A percentile compares a stretch with the other conserved stretches of the same genome.
Conservation (phyloP, 2,113 vertebrate genomes). For the Megalops atlanticus region DNA sequence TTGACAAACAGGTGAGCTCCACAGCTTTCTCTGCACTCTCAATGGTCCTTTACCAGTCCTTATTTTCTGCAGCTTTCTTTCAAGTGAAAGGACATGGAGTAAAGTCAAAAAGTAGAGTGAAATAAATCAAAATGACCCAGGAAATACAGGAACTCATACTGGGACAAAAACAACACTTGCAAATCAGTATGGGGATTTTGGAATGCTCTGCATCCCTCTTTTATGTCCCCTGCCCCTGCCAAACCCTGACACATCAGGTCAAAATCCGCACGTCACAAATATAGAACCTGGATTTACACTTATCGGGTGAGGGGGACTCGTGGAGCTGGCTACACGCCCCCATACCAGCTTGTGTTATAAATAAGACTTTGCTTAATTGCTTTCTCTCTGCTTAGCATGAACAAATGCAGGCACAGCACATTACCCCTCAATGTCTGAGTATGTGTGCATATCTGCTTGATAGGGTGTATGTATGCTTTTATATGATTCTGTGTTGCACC, state of each 20-base stretch:
- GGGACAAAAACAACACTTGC: neutral
- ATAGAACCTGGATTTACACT: constrained; percentile 50
- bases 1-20: constrained; percentile 31
- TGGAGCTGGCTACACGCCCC: constrained; percentile 41
- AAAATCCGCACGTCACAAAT: constrained; percentile 39
- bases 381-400: constrained; percentile 48
- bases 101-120: neutral
- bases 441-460: neutral
- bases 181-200: neutral
- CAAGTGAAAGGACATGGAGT: neutral
- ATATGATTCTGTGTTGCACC: neutral
- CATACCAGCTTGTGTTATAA: constrained; percentile 51
- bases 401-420: constrained; percentile 51
- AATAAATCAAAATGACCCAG: neutral
- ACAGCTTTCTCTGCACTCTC: constrained; percentile 29
- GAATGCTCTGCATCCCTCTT: neutral
- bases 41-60: constrained; percentile 7
- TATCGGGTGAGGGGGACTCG: neutral
- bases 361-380: constrained; percentile 63
- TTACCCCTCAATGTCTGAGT: constrained; percentile 31
- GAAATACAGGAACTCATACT: neutral
- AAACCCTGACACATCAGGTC: constrained; percentile 33
- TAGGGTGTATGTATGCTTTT: neutral
- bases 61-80: neutral
- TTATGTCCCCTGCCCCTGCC: neutral